Percentiles rank a stretch among this genome's conserved stretches.
phyloP scores from a whole-genome alignment of 1,140 invertebrate species.

The Lordiphosa collinella region DNA sequence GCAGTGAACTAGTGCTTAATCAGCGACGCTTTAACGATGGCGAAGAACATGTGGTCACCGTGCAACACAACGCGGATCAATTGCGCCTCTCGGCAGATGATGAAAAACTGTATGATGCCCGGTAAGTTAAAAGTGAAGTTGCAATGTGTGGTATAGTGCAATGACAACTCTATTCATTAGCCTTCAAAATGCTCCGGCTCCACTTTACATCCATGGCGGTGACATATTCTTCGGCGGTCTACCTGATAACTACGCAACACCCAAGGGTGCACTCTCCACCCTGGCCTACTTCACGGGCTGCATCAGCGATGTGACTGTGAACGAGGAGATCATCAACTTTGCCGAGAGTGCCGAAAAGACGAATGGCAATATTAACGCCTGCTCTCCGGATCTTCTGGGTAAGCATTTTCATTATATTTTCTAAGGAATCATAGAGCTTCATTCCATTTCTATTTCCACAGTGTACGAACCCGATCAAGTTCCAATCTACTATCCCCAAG shows the following conservation, averaged over 20 bases:
- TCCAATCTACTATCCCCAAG: constrained; percentile 58
- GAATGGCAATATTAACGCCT: constrained; percentile 86
- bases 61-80: constrained; percentile 84
- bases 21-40: constrained; percentile 90
- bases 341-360: constrained; percentile 84
- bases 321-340: constrained; percentile 91
- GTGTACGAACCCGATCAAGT: constrained; percentile 57
- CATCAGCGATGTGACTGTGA: constrained; percentile 92
- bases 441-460: constrained; percentile 5
- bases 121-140: constrained; percentile 79
- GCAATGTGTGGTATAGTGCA: neutral
- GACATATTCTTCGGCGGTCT: constrained; percentile 92
- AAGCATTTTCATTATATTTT: neutral
- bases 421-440: neutral
- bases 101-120: constrained; percentile 81
- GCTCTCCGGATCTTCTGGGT: constrained; percentile 79
- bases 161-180: neutral
- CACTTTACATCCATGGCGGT: constrained; percentile 83
- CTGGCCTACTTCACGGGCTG: constrained; percentile 88
- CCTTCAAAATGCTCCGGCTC: constrained; percentile 79
- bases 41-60: constrained; percentile 95
- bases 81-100: constrained; percentile 93
- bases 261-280: constrained; percentile 68
- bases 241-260: constrained; percentile 82
- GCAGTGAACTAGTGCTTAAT: constrained; percentile 82